Percentiles rank a stretch among this genome's conserved stretches.
phyloP scores from a whole-genome alignment of 2,797 vertebrate genomes.

The Pseudochaenichthys georgianus region DNA sequence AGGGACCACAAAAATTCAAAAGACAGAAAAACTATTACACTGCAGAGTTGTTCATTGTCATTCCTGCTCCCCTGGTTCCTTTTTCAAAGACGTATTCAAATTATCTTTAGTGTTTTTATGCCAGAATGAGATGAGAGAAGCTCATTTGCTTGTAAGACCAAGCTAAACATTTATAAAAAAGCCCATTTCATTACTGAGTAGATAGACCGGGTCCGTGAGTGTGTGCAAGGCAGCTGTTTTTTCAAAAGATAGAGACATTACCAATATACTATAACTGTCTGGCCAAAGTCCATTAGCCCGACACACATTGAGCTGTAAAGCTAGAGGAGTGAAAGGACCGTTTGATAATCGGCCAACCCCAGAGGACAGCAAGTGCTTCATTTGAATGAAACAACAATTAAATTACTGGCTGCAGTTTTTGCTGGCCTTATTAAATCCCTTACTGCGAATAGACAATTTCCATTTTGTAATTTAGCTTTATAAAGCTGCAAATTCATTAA shows the following conservation, averaged over 20 bases:
- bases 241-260: slow-evolving; percentile 60
- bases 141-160: slow-evolving; percentile 54
- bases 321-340: slow-evolving; percentile 56
- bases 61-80: slow-evolving; percentile 34
- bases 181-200: slow-evolving; percentile 56
- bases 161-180: slow-evolving; percentile 61
- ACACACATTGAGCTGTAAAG: slow-evolving; percentile 56
- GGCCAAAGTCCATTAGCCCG: slow-evolving; percentile 64
- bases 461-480: slow-evolving; percentile 63
- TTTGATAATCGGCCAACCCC: slow-evolving; percentile 72
- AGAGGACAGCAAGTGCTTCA: slow-evolving; percentile 70
- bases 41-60: slow-evolving; percentile 32
- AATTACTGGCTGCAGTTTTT: slow-evolving; percentile 70
- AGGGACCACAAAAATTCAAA: slow-evolving; percentile 39
- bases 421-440: slow-evolving; percentile 68
- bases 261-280: slow-evolving; percentile 62
- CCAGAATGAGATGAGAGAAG: slow-evolving; percentile 47
- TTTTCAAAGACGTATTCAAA: slow-evolving; percentile 50
- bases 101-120: slow-evolving; percentile 53
- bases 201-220: background rate
- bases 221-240: slow-evolving; percentile 34
- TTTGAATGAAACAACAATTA: slow-evolving; percentile 82
- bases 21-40: slow-evolving; percentile 45
- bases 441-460: slow-evolving; percentile 63
- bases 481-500: slow-evolving; percentile 67